Percentiles rank a stretch among this genome's conserved stretches.
Conservation (phyloP, 2,888 invertebrate genomes). For the Lycia hirtaria region DNA sequence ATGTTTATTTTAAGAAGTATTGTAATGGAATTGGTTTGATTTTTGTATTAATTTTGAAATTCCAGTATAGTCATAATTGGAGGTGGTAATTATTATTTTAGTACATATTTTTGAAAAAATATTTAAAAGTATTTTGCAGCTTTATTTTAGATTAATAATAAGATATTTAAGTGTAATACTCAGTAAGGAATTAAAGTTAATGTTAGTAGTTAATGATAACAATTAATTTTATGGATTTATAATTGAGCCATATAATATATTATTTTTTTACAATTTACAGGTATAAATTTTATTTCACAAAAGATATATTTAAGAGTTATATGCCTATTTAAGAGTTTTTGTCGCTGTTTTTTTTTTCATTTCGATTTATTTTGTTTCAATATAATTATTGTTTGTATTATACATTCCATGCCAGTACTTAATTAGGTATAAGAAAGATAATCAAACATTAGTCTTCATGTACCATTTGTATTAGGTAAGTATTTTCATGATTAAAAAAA, state of each 20-base stretch:
- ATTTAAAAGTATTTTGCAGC: slow-evolving; percentile 50
- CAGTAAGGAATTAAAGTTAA: slow-evolving; percentile 28
- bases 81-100: slow-evolving; percentile 51
- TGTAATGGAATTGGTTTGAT: slow-evolving; percentile 27
- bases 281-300: not conserved
- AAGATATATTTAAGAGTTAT: not conserved
- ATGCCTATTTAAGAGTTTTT: slow-evolving; percentile 6
- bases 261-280: slow-evolving; percentile 24
- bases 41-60: slow-evolving; percentile 13
- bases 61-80: slow-evolving; percentile 29
- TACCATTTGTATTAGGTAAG: not conserved
- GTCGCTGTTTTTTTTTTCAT: not conserved
- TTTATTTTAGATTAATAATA: slow-evolving; percentile 42
- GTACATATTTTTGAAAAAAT: slow-evolving; percentile 40
- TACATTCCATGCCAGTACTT: slow-evolving; percentile 76
- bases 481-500: not conserved
- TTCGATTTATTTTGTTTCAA: not conserved
- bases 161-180: slow-evolving; percentile 45
- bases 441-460: not conserved
- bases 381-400: slow-evolving; percentile 11
- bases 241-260: slow-evolving; percentile 38
- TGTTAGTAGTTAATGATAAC: slow-evolving; percentile 11
- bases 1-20: slow-evolving; percentile 11
- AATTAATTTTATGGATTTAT: slow-evolving; percentile 29
- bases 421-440: slow-evolving; percentile 54